Percentiles rank a stretch among this genome's conserved stretches.
phyloP scores from a whole-genome alignment of 2,888 invertebrate species.

The Megamerina dolium region DNA sequence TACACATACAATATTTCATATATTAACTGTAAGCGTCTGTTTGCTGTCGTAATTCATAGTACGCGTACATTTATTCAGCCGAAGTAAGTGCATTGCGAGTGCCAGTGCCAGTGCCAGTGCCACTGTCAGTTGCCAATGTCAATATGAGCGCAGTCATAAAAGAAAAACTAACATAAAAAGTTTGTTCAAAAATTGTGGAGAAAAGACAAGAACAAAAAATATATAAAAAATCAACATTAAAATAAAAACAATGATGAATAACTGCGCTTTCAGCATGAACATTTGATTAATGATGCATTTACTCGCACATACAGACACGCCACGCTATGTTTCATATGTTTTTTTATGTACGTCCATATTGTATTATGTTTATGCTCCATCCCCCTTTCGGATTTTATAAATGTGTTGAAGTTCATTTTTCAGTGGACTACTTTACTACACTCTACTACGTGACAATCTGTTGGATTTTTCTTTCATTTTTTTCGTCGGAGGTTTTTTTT shows the following conservation, averaged over 20 bases:
- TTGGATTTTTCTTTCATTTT: too few relatives aligned
- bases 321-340: not conserved
- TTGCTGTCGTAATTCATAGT: too few relatives aligned
- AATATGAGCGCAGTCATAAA: not conserved
- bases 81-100: too few relatives aligned
- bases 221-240: not conserved
- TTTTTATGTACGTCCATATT: not conserved
- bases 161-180: not conserved
- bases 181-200: not conserved
- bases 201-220: not conserved
- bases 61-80: too few relatives aligned
- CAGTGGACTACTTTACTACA: not conserved
- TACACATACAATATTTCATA: conserved; percentile 12
- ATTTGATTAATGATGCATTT: conserved; percentile 17
- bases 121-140: not conserved
- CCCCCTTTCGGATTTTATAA: not conserved
- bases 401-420: not conserved
- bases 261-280: conserved; percentile 9
- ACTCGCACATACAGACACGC: conserved; percentile 3
- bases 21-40: conserved; percentile 6
- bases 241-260: conserved; percentile 9
- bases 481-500: too few relatives aligned
- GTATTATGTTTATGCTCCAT: conserved; percentile 2
- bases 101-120: too few relatives aligned
- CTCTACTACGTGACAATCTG: conserved; percentile 7